These are phyloP conservation scores for Heterodera schachtii DNA, from an alignment of 1,140 invertebrate genomes.

Conservation along the genomic window DNA sequence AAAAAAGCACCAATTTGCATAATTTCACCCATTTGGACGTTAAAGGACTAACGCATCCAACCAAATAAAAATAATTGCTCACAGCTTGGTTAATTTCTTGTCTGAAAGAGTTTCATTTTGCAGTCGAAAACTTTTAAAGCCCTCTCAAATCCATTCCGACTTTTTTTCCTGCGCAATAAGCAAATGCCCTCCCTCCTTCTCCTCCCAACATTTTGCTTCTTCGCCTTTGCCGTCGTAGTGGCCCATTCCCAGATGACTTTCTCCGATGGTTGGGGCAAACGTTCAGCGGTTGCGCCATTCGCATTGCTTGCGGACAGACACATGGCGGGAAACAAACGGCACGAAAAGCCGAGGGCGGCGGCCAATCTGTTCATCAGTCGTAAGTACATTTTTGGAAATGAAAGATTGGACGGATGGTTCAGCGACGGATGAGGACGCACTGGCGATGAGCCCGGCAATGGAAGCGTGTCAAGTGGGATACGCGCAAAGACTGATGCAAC, in stretches of 20 bases:
- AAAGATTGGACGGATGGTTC: conserved; percentile 6
- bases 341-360: not conserved
- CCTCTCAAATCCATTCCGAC: too few relatives aligned
- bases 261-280: conserved; percentile 54
- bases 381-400: conserved; percentile 14
- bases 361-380: conserved; percentile 13
- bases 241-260: conserved; percentile 50
- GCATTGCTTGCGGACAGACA: conserved; percentile 10
- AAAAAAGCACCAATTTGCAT: not conserved
- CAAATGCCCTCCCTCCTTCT: conserved; percentile 13
- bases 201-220: conserved; percentile 25
- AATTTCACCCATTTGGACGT: not conserved
- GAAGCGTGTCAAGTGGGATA: conserved; percentile 44
- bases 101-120: not conserved
- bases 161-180: not conserved
- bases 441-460: conserved; percentile 33
- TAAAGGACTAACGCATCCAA: not conserved
- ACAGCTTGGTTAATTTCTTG: not conserved
- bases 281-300: conserved; percentile 27
- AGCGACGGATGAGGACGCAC: conserved; percentile 18
- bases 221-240: conserved; percentile 25
- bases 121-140: not conserved
- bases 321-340: conserved; percentile 13
- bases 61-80: not conserved
- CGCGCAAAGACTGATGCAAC: conserved; percentile 45